Evolutionary conservation across 2,113 vertebrate genomes (phyloP), one percentile per base, ranked within the genome.

Genomic region (Tetraodon nigroviridis): DNA sequence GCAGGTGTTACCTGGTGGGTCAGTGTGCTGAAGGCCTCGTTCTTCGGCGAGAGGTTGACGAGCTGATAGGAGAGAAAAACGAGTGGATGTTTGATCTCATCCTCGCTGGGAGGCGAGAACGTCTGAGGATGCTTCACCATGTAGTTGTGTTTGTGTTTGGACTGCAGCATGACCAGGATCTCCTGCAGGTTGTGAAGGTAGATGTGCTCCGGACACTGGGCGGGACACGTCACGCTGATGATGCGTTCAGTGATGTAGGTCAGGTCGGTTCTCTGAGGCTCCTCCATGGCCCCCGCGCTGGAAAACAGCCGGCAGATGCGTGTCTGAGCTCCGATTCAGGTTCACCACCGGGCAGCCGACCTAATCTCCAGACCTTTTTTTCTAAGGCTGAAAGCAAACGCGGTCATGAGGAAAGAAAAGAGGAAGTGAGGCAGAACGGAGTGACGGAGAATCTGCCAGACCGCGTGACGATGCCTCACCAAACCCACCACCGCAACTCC

Each of bases 241-340:
- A 98, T 93, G 21, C 94, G 83, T 67, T 98, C 95, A 0, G 95
- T 98, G 87, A 98, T 85, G 67, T 97, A 98, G 27, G 90, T 94
- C 74, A 98, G 90, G 78, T 98, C 93, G 51, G 96, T 89, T 68
- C 90, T 89, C 22, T 74, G 90, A 51, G 73, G 80, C 55, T 92
- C 90, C 76, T 92, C 94, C 93, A 97, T 96, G 24, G 24, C 24
- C 24, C 5, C 2, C 3, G 22, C 22, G 22, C 22, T 45, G 40
- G 56, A 65, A 22, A 14, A 10, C 15, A 44, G 32, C 11, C 32
- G 3, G 32, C 32, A 37, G 32, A 37, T 37, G 32, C 12, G 10
- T 27, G 24, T 27, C 24, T 27, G 24, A 27, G 3, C 24, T 27
- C 24, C 5, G 24, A 24, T 24, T 24, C 22, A 24, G 22, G 22